Percentiles rank a stretch among this genome's conserved stretches.
These are phyloP conservation scores for Temnothorax nylanderi DNA, from an alignment of 1,140 invertebrate species.

Conservation along the genomic window DNA sequence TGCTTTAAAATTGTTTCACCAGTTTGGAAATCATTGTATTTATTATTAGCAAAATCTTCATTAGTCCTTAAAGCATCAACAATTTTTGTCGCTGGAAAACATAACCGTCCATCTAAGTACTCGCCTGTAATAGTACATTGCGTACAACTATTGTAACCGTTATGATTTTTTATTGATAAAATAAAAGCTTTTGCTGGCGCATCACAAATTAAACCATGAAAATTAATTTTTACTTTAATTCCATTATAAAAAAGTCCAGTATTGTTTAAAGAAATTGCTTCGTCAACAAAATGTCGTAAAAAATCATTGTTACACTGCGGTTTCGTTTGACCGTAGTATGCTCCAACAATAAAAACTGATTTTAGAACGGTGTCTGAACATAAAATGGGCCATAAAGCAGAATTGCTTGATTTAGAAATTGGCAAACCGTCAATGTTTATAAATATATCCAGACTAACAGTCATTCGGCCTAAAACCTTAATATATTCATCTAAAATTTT, in stretches of 20 bases:
- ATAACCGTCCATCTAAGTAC: not conserved
- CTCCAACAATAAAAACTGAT: not conserved
- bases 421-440: conserved; percentile 7
- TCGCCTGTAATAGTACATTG: conserved; percentile 11
- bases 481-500: not conserved
- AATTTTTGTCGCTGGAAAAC: conserved; percentile 2
- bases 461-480: not conserved
- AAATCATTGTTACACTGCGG: not conserved
- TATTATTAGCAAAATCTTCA: conserved; percentile 11
- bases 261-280: not conserved
- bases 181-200: not conserved
- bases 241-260: not conserved
- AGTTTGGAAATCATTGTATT: conserved; percentile 1
- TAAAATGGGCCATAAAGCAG: conserved; percentile 15
- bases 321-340: not conserved
- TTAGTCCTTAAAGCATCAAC: not conserved
- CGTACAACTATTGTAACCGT: not conserved
- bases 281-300: not conserved
- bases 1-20: conserved; percentile 8
- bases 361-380: conserved; percentile 9
- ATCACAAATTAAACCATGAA: conserved; percentile 9
- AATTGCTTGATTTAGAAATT: not conserved
- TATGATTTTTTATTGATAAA: not conserved
- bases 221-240: conserved; percentile 15
- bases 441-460: not conserved